A percentile compares a stretch with the other conserved stretches of the same genome.
Evolutionary conservation across 2,797 vertebrate species (phyloP).

Genomic region (Falco naumanni): DNA sequence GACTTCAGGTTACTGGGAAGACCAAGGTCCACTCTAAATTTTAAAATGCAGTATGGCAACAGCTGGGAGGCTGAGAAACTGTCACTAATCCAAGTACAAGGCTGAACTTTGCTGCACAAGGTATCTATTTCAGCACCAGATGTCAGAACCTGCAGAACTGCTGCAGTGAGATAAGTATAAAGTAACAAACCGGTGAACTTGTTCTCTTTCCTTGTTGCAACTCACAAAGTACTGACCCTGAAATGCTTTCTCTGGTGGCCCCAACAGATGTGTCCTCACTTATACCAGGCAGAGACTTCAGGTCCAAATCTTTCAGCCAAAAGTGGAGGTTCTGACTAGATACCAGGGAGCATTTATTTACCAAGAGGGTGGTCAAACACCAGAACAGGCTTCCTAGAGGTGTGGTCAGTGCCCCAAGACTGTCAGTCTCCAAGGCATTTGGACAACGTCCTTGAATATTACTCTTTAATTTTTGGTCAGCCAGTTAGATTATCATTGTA

Average conservation of each 20-base stretch:
- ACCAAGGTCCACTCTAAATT: neutral
- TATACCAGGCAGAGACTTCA: neutral
- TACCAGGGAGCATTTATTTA: neutral
- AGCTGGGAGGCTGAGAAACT: neutral
- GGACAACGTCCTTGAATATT: neutral
- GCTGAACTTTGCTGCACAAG: fast-evolving
- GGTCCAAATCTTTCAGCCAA: neutral
- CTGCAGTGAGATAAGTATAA: neutral
- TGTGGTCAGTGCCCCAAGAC: neutral
- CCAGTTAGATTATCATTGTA: no score
- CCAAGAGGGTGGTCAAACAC: neutral
- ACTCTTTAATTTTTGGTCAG: neutral
- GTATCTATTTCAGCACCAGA: neutral
- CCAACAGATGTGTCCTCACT: neutral
- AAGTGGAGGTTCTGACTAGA: neutral
- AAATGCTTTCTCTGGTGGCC: neutral
- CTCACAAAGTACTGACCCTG: neutral
- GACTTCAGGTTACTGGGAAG: neutral
- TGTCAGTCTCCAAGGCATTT: neutral
- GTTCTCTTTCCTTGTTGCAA: neutral
- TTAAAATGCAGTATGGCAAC: fast-evolving
- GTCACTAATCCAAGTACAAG: no score
- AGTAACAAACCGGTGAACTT: neutral
- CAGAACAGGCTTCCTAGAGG: neutral
- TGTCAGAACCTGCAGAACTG: neutral